These are phyloP conservation scores for Cephus sareptanus DNA, from an alignment of 2,888 invertebrate species.

Conservation along the genomic window DNA sequence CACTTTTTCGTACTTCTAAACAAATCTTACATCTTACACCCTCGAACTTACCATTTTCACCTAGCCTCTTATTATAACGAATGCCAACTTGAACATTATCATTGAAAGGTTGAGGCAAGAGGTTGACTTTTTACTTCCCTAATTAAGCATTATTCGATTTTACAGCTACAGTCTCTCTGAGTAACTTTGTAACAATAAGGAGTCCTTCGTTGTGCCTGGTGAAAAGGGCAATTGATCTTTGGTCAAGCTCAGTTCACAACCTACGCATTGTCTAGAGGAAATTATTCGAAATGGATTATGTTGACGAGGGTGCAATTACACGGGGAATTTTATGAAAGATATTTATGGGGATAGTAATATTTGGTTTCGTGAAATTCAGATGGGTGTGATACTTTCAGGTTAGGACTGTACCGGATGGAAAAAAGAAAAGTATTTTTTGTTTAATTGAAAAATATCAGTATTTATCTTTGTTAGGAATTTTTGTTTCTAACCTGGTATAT, in stretches of 20 bases:
- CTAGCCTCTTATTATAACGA: neutral
- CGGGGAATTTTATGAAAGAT: neutral
- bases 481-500: neutral
- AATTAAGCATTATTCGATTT: too few species aligned
- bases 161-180: neutral
- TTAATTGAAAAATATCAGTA: neutral
- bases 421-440: neutral
- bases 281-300: neutral
- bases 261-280: neutral
- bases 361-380: neutral
- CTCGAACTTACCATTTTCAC: neutral
- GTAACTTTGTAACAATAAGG: neutral
- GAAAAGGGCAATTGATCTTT: neutral
- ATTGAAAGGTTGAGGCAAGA: neutral
- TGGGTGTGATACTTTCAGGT: neutral
- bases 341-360: neutral
- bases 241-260: neutral
- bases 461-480: neutral
- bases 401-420: neutral
- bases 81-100: neutral
- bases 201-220: neutral
- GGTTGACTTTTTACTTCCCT: neutral
- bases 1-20: neutral
- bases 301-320: neutral
- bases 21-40: neutral